Evolutionary conservation across 1,140 invertebrate genomes (phyloP), one percentile per base, ranked within the genome.

Genomic region (Philotrypesis tridentata): DNA sequence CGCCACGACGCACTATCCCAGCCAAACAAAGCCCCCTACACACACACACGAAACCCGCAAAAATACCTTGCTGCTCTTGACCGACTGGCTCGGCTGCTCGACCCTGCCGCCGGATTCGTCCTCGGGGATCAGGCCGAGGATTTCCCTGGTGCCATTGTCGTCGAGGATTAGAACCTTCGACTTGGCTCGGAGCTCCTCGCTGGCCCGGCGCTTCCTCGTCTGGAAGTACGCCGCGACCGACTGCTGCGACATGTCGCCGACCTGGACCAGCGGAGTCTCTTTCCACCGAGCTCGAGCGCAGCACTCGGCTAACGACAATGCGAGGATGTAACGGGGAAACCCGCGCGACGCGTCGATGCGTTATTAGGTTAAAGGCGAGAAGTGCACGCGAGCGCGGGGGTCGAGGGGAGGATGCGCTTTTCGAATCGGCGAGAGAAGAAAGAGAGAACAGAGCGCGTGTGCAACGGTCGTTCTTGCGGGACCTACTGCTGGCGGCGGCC

Each of bases 211-310:
- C 89, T 96, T 96, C 87, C 95, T 93, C 84, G 93, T 94, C 89
- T 93, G 94, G 89, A 95, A 95, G 90, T 93, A 96, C 84, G 93
- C 92, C 81, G 94, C 94, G 80, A 96, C 92, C 61, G 94, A 95
- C 83, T 94, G 94, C 89, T 95, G 95, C 78, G 95, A 93, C 95
- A 96, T 96, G 23, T 29, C 61, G 61, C 27, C 61, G 61, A 25
- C 27, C 61, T 25, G 27, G 23, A 23, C 27, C 61, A 27, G 23
- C 61, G n/a, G 61, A 9, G 8, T 23, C 9, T 23, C 84, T 61
- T 72, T n/a, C 7, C 7, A 6, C n/a, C n/a, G 25, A 21, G 67
- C 7, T 14, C 67, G 67, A 14, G 12, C 12, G 65, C 33, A 25
- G 11, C 63, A 67, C 21, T 7, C 17, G 21, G 23, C 14, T 63